Base-by-base conservation (phyloP, 2,113 vertebrate genomes). In the Galeopterus variegatus region DNA sequence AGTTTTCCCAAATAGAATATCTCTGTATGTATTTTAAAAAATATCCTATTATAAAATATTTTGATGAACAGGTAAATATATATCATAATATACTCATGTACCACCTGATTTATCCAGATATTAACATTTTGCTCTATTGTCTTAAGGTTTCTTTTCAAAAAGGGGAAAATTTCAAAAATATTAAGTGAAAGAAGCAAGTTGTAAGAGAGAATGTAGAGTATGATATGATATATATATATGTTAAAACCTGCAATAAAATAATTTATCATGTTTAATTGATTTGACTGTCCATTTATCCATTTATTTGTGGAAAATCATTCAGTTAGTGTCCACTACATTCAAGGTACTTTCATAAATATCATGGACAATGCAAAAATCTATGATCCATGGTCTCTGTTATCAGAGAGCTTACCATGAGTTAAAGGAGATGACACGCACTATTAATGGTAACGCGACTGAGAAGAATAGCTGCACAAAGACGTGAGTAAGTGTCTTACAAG, bases 11-110 rank as follows among this genome's bases (percentile, higher is more conserved):
- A 79, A 70, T 21, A 86, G 5, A 69, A 8, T 52, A 36, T 18
- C 1, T 83, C 65, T 93, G 17, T 60, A 5, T 50, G 72, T 52
- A 64, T 56, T 89, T 93, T 90, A 24, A 60, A 48, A 83, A 83
- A 48, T 70, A 95, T 83, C 87, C 90, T 87, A 36, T 41, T 72
- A 58, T 85, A 31, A 79, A 80, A 13, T 81, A 76, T 84, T 95
- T 92, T 31, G 33, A 58, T 5, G 33, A 50, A 73, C 2, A 80
- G 50, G 31, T 91, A 90, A 77, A 87, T 36, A 36, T 8, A 26
- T 15, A 84, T 92, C 5, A n/a, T 9, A 86, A 67, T 33, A 76
- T 79, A 73, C 9, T 0, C 18, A 88, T 56, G 6, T 50, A 56
- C 11, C 2, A 50, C 10, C 31, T 80, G 17, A 73, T 88, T 88